Base-by-base conservation (phyloP, 2,888 invertebrate genomes). In the Apomyelois bistriatella region DNA sequence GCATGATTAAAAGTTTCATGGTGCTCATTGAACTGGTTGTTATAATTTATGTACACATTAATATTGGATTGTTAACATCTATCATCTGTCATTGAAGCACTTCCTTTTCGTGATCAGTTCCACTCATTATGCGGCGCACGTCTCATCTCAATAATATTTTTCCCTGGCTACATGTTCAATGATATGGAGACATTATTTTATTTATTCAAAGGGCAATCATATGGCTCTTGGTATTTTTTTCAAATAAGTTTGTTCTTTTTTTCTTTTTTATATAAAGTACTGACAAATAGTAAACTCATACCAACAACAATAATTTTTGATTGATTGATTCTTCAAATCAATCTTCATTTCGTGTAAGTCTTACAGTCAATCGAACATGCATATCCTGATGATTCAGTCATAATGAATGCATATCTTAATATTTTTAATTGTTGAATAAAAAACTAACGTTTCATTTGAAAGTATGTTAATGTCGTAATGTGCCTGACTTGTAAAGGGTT, bases 11-110 rank as follows among this genome's bases (percentile, higher is more conserved):
- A 38, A n/a, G 40, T 15, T 38, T 37, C 17, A 12, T 30, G 16
- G 13, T 50, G 49, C 40, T 46, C 46, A 46, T 50, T 42, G 51
- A 35, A 32, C 58, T 54, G 56, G 55, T 58, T 53, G 53, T 55
- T 53, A 57, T 55, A 53, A 48, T 54, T 57, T 58, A 52, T 56
- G 56, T 41, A 49, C 53, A 57, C 58, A 56, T 58, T 55, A 55
- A 52, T 37, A 52, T 61, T 53, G 56, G 59, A 59, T 59, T 61
- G 61, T 61, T 54, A 54, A 56, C 70, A 78, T 76, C 69, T 66
- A 78, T 79, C 76, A 79, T 68, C 66, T 74, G 78, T 75, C 77
- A 70, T 56, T 57, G 58, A 54, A 62, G 63, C 62, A 72, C 74
- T 75, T 70, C 72, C 71, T 72, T 57, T 68, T 70, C 58, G 68